Percentiles rank a stretch among this genome's conserved stretches.
These are phyloP conservation scores for Sminthopsis crassicaudata DNA, from an alignment of 2,113 vertebrate species.

Conservation along the genomic window DNA sequence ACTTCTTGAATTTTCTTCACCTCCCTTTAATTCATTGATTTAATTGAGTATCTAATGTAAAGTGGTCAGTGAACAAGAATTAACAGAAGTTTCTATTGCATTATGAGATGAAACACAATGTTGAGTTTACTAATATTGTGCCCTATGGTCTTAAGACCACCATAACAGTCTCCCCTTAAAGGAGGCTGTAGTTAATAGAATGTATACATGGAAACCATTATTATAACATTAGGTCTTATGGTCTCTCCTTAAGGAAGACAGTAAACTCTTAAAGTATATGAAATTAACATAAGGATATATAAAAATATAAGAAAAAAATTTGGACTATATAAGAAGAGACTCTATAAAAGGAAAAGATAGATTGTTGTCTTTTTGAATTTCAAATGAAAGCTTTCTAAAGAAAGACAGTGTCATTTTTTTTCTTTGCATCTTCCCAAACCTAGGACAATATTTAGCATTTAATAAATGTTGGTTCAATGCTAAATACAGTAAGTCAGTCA, in stretches of 20 bases:
- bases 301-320: too few relatives aligned
- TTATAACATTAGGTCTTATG: neutral
- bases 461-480: neutral
- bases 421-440: neutral
- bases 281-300: too few relatives aligned
- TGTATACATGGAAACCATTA: neutral
- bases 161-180: neutral
- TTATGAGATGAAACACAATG: neutral
- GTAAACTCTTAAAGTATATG: neutral
- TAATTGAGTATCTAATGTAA: conserved; percentile 57
- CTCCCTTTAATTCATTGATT: conserved; percentile 34
- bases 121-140: neutral
- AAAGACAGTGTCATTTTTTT: neutral
- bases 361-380: neutral
- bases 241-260: neutral
- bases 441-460: neutral
- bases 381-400: neutral
- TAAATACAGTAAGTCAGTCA: neutral
- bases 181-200: neutral
- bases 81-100: conserved; percentile 14
- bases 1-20: conserved; percentile 4
- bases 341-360: too few relatives aligned
- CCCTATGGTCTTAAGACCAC: too few relatives aligned
- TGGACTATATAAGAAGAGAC: too few relatives aligned
- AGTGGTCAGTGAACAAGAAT: neutral